phyloP scores from a whole-genome alignment of 2,888 invertebrate genomes.

The Drosophila formosana region DNA sequence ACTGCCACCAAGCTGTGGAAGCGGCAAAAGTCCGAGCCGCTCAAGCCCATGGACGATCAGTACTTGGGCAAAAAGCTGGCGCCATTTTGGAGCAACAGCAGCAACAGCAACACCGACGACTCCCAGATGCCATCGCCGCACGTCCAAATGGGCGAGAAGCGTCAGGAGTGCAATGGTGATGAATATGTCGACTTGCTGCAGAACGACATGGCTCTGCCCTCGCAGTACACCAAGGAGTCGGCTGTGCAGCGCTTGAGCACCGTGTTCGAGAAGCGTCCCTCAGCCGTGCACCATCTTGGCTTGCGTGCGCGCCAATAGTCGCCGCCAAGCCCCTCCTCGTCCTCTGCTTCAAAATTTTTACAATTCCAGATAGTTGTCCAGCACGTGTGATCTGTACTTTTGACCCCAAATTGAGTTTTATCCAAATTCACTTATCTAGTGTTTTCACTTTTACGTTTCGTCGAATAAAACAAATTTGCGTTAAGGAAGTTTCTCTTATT shows the following conservation, averaged over 20 bases:
- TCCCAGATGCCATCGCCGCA: not conserved
- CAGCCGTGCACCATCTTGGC: not conserved
- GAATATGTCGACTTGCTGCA: not conserved
- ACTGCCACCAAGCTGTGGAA: constrained; percentile 11
- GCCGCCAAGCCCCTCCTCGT: too few relatives aligned
- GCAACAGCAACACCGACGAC: not conserved
- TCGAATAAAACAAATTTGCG: constrained; percentile 13
- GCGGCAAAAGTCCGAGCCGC: not conserved
- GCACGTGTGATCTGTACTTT: not conserved
- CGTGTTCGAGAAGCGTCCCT: constrained; percentile 9
- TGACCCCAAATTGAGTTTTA: not conserved
- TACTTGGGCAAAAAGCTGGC: not conserved
- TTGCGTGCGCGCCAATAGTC: constrained; percentile 3
- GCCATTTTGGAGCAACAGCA: not conserved
- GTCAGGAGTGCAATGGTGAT: constrained; percentile 9
- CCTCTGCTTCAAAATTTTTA: too few relatives aligned
- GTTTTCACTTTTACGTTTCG: not conserved
- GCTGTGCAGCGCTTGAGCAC: constrained; percentile 42
- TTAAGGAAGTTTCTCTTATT: not conserved
- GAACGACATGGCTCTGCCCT: constrained; percentile 27
- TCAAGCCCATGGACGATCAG: not conserved
- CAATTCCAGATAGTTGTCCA: too few relatives aligned
- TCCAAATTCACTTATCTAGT: not conserved
- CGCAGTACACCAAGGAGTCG: constrained; percentile 42
- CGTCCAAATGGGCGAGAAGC: constrained; percentile 30